Percentiles rank a stretch among this genome's conserved stretches.
Evolutionary conservation across 2,797 vertebrate species (phyloP).

Genomic region (Anguilla pacifica): DNA sequence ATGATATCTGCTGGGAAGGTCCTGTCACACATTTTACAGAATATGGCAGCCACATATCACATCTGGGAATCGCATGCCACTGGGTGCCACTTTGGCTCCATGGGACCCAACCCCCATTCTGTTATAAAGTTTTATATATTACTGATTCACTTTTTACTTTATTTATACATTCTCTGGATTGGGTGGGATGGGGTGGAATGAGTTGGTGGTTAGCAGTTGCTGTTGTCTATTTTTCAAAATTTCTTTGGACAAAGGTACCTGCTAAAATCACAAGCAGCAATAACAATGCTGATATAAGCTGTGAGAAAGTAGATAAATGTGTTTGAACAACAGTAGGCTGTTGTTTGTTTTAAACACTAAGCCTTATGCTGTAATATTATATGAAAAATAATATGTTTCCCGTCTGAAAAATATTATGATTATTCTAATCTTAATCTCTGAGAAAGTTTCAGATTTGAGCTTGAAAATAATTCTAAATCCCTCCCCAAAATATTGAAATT

Average conservation of each 20-base stretch:
- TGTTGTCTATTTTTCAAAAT: neutral
- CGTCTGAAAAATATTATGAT: constrained; percentile 43
- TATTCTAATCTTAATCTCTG: constrained; percentile 33
- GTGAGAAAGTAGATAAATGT: constrained; percentile 51
- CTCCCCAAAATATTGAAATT: constrained; percentile 47
- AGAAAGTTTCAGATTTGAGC: neutral
- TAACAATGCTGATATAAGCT: constrained; percentile 47
- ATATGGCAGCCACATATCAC: no score
- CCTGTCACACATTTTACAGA: no score
- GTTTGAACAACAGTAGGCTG: constrained; percentile 43
- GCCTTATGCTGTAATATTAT: neutral
- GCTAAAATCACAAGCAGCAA: neutral
- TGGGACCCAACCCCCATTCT: neutral
- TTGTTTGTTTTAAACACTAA: neutral
- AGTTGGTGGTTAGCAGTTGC: neutral
- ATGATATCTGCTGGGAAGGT: no score
- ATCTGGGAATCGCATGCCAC: neutral
- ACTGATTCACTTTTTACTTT: neutral
- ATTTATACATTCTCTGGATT: neutral
- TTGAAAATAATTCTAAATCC: constrained; percentile 36
- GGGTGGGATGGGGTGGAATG: neutral
- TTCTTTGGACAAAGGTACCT: neutral
- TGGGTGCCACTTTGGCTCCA: neutral
- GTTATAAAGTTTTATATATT: neutral
- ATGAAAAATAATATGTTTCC: constrained; percentile 29